phyloP scores from a whole-genome alignment of 2,888 invertebrate species.

The Scaptodrosophila latifasciaeformis region DNA sequence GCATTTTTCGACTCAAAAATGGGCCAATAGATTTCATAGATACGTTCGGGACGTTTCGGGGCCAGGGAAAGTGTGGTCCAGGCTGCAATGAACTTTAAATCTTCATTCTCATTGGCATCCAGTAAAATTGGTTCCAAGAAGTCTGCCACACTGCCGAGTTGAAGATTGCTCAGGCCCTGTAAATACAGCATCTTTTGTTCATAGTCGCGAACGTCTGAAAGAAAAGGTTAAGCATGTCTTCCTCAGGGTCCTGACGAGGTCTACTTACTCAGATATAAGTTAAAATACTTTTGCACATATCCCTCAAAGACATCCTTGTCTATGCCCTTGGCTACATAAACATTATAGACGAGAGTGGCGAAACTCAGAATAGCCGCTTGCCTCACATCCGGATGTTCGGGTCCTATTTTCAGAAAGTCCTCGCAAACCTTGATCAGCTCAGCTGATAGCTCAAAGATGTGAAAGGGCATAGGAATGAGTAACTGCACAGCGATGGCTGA shows the following conservation, averaged over 20 bases:
- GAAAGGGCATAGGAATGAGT: slow-evolving; percentile 82
- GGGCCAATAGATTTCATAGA: slow-evolving; percentile 81
- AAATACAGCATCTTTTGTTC: slow-evolving; percentile 83
- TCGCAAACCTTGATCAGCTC: slow-evolving; percentile 78
- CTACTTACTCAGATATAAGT: slow-evolving; percentile 81
- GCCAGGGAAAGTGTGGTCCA: slow-evolving; percentile 79
- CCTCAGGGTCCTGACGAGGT: too few species aligned
- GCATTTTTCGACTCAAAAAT: slow-evolving; percentile 82
- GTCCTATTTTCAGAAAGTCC: slow-evolving; percentile 74
- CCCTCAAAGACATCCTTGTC: slow-evolving; percentile 82
- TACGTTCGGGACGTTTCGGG: slow-evolving; percentile 76
- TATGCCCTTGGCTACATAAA: slow-evolving; percentile 77
- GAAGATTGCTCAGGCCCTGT: slow-evolving; percentile 82
- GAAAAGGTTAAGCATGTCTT: too few species aligned
- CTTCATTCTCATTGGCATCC: slow-evolving; percentile 76
- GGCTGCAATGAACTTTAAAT: slow-evolving; percentile 80
- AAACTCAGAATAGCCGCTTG: slow-evolving; percentile 83
- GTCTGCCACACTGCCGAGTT: slow-evolving; percentile 77
- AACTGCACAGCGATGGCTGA: slow-evolving; percentile 81
- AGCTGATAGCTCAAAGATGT: slow-evolving; percentile 79
- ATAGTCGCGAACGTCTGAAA: slow-evolving; percentile 80
- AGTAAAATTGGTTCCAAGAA: slow-evolving; percentile 77
- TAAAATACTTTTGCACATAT: slow-evolving; percentile 82
- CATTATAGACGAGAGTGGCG: slow-evolving; percentile 81
- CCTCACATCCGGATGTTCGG: slow-evolving; percentile 77